These are phyloP conservation scores for Chrysolina oricalcia DNA, from an alignment of 2,888 invertebrate species.

Conservation along the genomic window DNA sequence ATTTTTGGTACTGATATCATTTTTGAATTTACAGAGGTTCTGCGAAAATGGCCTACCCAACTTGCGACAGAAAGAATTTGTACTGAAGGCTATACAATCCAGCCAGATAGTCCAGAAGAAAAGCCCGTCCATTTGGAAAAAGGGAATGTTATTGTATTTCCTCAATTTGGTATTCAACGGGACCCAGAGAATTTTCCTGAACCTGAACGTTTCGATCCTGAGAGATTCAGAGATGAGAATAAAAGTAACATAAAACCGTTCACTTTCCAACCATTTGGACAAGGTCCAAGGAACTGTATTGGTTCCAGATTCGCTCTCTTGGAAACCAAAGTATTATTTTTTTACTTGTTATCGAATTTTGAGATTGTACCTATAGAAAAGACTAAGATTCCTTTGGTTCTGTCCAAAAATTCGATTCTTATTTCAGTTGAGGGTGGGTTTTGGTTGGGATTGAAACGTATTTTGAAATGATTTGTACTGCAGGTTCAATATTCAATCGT, in stretches of 20 bases:
- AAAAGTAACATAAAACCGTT: constrained; percentile 50
- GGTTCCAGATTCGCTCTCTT: constrained; percentile 58
- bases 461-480: neutral
- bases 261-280: constrained; percentile 56
- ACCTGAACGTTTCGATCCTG: constrained; percentile 60
- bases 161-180: constrained; percentile 68
- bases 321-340: constrained; percentile 56
- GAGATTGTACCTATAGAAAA: constrained; percentile 54
- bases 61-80: constrained; percentile 73
- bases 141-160: constrained; percentile 65
- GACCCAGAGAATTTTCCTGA: constrained; percentile 69
- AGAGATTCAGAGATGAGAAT: no score
- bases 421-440: constrained; percentile 61
- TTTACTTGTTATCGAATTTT: constrained; percentile 52
- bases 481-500: neutral
- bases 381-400: constrained; percentile 53
- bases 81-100: constrained; percentile 69
- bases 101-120: constrained; percentile 54
- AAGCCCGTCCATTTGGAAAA: constrained; percentile 52
- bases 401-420: constrained; percentile 48
- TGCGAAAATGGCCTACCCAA: constrained; percentile 71
- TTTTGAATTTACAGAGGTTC: constrained; percentile 71
- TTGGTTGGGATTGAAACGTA: constrained; percentile 60
- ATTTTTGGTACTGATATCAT: neutral
- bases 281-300: constrained; percentile 58